A percentile compares a stretch with the other conserved stretches of the same genome.
Conservation (phyloP, 2,797 vertebrate species). For the Balearica regulorum region DNA sequence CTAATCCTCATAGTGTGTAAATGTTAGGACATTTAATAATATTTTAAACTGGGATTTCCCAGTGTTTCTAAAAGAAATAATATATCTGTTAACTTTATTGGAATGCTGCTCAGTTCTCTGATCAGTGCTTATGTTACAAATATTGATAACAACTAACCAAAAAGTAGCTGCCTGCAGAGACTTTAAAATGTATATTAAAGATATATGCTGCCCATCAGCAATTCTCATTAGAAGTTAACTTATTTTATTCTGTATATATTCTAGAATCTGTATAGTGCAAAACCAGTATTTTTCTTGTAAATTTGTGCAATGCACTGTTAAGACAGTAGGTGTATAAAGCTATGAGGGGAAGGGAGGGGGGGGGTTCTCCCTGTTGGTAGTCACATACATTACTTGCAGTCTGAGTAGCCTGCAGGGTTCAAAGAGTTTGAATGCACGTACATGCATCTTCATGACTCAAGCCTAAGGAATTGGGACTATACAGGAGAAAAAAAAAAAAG, state of each 20-base stretch:
- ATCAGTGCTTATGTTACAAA: slow-evolving; percentile 87
- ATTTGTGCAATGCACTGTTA: slow-evolving; percentile 97
- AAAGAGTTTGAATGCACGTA: slow-evolving; percentile 45
- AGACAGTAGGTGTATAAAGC: slow-evolving; percentile 84
- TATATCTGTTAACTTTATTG: slow-evolving; percentile 93
- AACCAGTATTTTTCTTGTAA: slow-evolving; percentile 96
- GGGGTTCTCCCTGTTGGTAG: slow-evolving; percentile 37
- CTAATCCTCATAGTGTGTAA: slow-evolving; percentile 97
- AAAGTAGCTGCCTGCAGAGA: slow-evolving; percentile 99
- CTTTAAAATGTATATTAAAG: slow-evolving; percentile 86
- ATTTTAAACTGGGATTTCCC: slow-evolving; percentile 88
- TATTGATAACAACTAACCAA: slow-evolving; percentile 95
- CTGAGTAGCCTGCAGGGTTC: slow-evolving; percentile 42
- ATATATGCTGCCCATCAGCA: slow-evolving; percentile 87
- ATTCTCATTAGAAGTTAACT: slow-evolving; percentile 93
- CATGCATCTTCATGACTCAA: slow-evolving; percentile 52
- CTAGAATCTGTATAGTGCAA: slow-evolving; percentile 97
- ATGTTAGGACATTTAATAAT: slow-evolving; percentile 97
- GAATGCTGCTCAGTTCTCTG: slow-evolving; percentile 88
- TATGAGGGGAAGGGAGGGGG: slow-evolving; percentile 74
- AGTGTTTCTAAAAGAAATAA: slow-evolving; percentile 92
- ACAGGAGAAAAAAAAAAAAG: slow-evolving; percentile 52
- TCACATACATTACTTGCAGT: slow-evolving; percentile 47
- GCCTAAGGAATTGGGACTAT: slow-evolving; percentile 47
- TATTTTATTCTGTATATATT: slow-evolving; percentile 99